Base-by-base conservation (phyloP, 2,797 vertebrate species). In the Platyrinchus mystaceus region DNA sequence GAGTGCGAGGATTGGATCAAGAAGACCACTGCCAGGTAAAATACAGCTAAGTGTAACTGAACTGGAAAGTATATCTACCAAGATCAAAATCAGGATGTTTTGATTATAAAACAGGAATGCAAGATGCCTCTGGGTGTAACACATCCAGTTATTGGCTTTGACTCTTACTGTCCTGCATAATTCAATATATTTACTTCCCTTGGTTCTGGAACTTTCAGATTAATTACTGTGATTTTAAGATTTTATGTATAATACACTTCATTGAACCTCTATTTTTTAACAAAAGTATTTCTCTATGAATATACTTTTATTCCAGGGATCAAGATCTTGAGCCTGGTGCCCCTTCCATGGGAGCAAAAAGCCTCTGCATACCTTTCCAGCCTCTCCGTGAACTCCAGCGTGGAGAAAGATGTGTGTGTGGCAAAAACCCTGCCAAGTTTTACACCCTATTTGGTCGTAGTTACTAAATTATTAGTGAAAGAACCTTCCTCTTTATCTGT, bases 1-100 rank as follows among this genome's bases (percentile, higher is more conserved):
- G 98, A 99, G 27, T 99, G 99, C 0, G 99, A 99, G 95, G 99
- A 99, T 55, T 99, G 99, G 99, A 99, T 99, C 96, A 99, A 99
- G 98, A 99, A 99, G 98, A 99, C 92, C 89, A 99, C 99, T 80
- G 98, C 99, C 95, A 99, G 98, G 99, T 99, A 98, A 97, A 43
- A 91, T 85, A 23, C 15, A 60, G 64, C 28, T 9, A 97, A 43
- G 90, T 85, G 22, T 21, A 60, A 68, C 28, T 10, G 7, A 66
- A 34, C 26, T 68, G 28, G 13, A 64, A 12, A 26, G 21, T n/a
- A 7, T n/a, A 7, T 34, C 36, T 44, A 14, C 18, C 23, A 62
- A 63, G 13, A 53, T 67, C 7, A 55, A 62, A 89, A 88, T 28
- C 19, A 68, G 49, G 70, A 62, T 52, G 4, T 30, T 90, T 44